Base-by-base conservation (phyloP, 2,797 vertebrate genomes). In the Remorina albescens region DNA sequence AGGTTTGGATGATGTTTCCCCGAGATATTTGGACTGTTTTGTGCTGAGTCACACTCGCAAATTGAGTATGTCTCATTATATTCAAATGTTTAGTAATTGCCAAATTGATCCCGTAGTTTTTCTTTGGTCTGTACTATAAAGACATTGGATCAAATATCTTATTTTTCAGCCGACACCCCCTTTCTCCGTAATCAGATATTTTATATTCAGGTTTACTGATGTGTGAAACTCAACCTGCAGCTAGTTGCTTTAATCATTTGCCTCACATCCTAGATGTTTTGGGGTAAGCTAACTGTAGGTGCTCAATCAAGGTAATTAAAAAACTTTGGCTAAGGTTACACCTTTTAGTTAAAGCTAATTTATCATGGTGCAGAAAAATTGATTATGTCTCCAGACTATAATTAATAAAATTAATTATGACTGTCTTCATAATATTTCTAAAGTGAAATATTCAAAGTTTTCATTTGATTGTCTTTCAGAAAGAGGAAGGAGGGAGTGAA, bases 281-380 rank as follows among this genome's bases (percentile, higher is more conserved):
- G 30, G 32, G 16, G 11, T 25, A 30, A 71, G 36, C 26, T 46
- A n/a, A 49, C 44, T 39, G 16, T 2, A 25, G 28, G 44, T 37
- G 30, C 74, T 78, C 25, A 63, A 61, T 81, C 39, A 70, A 61
- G 61, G 19, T 69, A 69, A 76, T 78, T 41, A 26, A 58, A 70
- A 61, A 65, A 64, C n/a, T 41, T 61, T 46, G 21, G 5, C 18
- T 6, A 42, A 34, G 3, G 2, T 30, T 28, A 10, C 21, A 15
- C 18, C 28, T 53, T 42, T 30, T 34, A 25, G 1, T 56, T 15
- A 11, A 44, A 0, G 60, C 3, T 58, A 39, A 76, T 85, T 76
- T 56, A 57, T 66, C n/a, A 61, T 30, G 1, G n/a, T 39, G 18
- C 23, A 66, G 37, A 42, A 50, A 71, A 74, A 81, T 32, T 56